These are phyloP conservation scores for Thalassaphorura encarpata DNA, from an alignment of 1,140 invertebrate species.

Conservation along the genomic window DNA sequence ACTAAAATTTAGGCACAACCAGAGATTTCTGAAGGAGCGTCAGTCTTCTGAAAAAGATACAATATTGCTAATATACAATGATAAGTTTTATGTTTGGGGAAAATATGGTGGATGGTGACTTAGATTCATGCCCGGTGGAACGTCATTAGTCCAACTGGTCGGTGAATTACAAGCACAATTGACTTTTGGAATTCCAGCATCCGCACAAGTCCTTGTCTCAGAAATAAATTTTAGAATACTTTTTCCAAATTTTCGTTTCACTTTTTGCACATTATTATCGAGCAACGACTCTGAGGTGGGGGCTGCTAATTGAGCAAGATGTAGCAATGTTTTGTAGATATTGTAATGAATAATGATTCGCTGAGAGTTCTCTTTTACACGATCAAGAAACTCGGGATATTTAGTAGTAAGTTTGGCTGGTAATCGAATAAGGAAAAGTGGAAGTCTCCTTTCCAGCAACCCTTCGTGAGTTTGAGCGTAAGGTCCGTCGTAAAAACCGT, in stretches of 20 bases:
- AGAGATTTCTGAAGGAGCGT: too few species aligned
- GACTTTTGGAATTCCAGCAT: not conserved
- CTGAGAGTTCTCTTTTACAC: not conserved
- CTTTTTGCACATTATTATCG: too few species aligned
- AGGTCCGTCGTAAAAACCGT: not conserved
- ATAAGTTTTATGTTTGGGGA: too few species aligned
- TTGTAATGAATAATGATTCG: slow-evolving; percentile 3
- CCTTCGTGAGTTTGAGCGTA: slow-evolving; percentile 9
- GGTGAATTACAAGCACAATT: not conserved
- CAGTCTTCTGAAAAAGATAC: too few species aligned
- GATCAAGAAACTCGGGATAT: not conserved
- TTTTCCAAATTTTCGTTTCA: not conserved
- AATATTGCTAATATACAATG: too few species aligned
- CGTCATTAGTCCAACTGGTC: too few species aligned
- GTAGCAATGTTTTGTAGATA: slow-evolving; percentile 1
- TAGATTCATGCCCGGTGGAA: too few species aligned
- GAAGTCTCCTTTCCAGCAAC: slow-evolving; percentile 4
- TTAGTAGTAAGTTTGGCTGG: not conserved
- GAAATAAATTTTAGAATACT: not conserved
- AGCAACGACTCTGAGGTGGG: not conserved
- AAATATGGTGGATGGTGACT: too few species aligned
- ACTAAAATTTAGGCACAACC: too few species aligned
- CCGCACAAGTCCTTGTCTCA: not conserved
- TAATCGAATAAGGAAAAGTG: slow-evolving; percentile 7
- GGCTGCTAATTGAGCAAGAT: not conserved